phyloP scores from a whole-genome alignment of 2,113 vertebrate genomes.

The Callionymus lyra region DNA sequence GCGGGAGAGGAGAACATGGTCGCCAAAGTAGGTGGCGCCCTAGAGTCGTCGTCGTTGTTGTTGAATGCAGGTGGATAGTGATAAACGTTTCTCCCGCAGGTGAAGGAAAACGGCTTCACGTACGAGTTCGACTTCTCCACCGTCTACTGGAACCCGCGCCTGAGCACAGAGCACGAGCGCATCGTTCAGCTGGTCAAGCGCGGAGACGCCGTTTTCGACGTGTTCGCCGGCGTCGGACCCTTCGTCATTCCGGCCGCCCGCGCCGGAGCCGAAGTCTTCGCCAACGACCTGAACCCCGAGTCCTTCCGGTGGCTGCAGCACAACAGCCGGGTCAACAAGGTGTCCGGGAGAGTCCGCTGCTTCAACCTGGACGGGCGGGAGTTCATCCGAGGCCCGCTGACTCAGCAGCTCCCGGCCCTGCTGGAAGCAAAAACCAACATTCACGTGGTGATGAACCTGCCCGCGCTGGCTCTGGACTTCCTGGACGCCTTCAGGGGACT shows the following conservation, averaged over 20 bases:
- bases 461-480: constrained; percentile 84
- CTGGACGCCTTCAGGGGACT: constrained; percentile 78
- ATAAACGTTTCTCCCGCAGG: constrained; percentile 54
- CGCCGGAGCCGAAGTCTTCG: constrained; percentile 72
- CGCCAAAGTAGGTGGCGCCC: constrained; percentile 68
- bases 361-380: constrained; percentile 89
- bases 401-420: constrained; percentile 70
- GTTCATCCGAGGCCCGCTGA: constrained; percentile 79
- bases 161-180: constrained; percentile 83
- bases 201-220: constrained; percentile 78
- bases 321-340: constrained; percentile 89
- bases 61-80: neutral
- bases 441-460: constrained; percentile 94
- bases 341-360: constrained; percentile 64
- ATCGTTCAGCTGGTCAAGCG: constrained; percentile 70
- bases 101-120: constrained; percentile 79
- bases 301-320: constrained; percentile 85
- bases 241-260: constrained; percentile 84
- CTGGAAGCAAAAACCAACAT: constrained; percentile 50
- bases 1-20: constrained; percentile 87
- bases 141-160: constrained; percentile 97
- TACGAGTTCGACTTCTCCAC: constrained; percentile 95
- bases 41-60: too few relatives aligned
- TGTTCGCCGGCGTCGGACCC: constrained; percentile 90
- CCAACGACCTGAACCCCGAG: constrained; percentile 94